phyloP scores from a whole-genome alignment of 2,113 vertebrate species.

The Leptocoma aspasia region DNA sequence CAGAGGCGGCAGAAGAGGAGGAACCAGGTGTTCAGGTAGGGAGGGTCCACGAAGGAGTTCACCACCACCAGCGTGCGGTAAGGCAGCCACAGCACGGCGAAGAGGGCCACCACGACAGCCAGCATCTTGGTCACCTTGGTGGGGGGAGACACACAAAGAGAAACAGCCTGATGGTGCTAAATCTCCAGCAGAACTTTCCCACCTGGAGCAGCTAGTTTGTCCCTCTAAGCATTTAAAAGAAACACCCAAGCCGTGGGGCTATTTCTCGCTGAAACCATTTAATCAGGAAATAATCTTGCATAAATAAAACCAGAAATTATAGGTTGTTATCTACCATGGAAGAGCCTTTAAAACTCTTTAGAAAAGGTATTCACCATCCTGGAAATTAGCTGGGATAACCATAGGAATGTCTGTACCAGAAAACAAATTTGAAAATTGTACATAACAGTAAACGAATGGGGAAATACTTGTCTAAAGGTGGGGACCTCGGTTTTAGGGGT shows the following conservation, averaged over 20 bases:
- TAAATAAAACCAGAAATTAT: not conserved
- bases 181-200: not conserved
- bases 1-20: conserved; percentile 85
- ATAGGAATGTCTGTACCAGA: not conserved
- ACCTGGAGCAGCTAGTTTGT: not conserved
- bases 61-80: conserved; percentile 83
- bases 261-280: not conserved
- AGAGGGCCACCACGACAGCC: conserved; percentile 83
- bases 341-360: not conserved
- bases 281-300: not conserved
- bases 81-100: conserved; percentile 85
- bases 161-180: not conserved
- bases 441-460: not conserved
- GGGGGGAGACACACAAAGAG: not conserved
- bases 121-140: conserved; percentile 86
- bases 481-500: not conserved
- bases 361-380: not conserved
- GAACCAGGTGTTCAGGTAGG: conserved; percentile 82
- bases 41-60: conserved; percentile 84
- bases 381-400: not conserved
- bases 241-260: not conserved
- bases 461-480: not conserved
- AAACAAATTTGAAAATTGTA: not conserved
- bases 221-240: not conserved
- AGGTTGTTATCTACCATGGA: not conserved